Evolutionary conservation across 2,113 vertebrate genomes (phyloP).

Genomic region (Albula glossodonta): DNA sequence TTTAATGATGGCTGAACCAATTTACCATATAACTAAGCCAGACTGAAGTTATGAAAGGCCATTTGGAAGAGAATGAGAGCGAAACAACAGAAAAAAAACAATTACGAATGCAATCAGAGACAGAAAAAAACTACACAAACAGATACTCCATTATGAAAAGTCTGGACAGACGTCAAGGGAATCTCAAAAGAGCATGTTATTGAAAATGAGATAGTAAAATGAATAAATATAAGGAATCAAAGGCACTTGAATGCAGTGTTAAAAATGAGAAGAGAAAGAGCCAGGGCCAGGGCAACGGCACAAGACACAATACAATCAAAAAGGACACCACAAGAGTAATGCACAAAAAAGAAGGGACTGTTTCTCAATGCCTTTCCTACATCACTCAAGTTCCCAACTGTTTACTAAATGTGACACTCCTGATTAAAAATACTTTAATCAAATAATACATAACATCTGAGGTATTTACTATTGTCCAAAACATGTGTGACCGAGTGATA

Average conservation of each 20-base stretch:
- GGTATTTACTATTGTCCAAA: no score
- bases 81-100: slow-evolving; percentile 33
- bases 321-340: not conserved
- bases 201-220: not conserved
- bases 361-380: no score
- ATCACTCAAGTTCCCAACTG: no score
- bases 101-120: slow-evolving; percentile 15
- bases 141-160: not conserved
- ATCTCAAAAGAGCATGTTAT: not conserved
- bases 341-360: not conserved
- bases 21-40: slow-evolving; percentile 44
- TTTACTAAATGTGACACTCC: no score
- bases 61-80: slow-evolving; percentile 53
- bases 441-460: no score
- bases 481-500: no score
- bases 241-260: not conserved
- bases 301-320: not conserved
- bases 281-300: not conserved
- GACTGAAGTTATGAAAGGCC: slow-evolving; percentile 57
- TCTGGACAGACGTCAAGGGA: not conserved
- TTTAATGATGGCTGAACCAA: slow-evolving; percentile 53
- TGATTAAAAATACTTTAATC: no score
- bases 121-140: not conserved
- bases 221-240: not conserved
- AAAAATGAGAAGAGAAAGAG: not conserved